Base-by-base conservation (phyloP, 1,140 invertebrate species). In the Magallana ariakensis region DNA sequence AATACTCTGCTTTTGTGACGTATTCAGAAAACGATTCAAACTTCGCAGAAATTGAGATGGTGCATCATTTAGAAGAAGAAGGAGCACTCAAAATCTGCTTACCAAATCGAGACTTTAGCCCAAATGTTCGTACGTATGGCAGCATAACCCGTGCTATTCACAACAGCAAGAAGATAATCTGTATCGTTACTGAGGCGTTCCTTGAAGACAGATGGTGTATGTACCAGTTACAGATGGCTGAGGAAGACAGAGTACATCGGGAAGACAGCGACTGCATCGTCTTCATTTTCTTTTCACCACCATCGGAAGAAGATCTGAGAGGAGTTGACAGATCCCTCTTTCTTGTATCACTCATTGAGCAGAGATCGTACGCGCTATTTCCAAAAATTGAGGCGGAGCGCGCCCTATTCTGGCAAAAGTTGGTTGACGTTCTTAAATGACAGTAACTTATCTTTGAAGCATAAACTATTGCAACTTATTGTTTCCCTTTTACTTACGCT, bases 81-180 rank as follows among this genome's bases (percentile, higher is more conserved):
- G 19, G 22, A 8, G 19, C 19, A 22, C 19, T 70, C 19, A 19
- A 70, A 26, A 19, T 70, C 26, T 70, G 62, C 26, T 19, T 70
- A 26, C 22, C 62, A 26, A 70, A 70, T 70, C 62, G 62, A 33
- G 62, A 70, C 19, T 70, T 70, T 70, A 22, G n/a, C 19, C 62
- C 62, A 70, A 26, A 26, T 26, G 19, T 70, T 11, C 19, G 19
- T 9, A 70, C n/a, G 7, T 70, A 22, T 26, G 62, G 19, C 22
- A 70, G 22, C 19, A 22, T 70, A 19, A 26, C 62, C 19, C 19
- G 26, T 10, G 62, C 62, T 26, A 70, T 70, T 26, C 62, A 70
- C 22, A 33, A 70, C 19, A 70, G 62, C 22, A 70, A 26, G 26
- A 70, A 70, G 10, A 70, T 70, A 3, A 6, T 70, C 62, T 70